Conservation (phyloP, 2,888 invertebrate species). For the Gastrophysa polygoni region DNA sequence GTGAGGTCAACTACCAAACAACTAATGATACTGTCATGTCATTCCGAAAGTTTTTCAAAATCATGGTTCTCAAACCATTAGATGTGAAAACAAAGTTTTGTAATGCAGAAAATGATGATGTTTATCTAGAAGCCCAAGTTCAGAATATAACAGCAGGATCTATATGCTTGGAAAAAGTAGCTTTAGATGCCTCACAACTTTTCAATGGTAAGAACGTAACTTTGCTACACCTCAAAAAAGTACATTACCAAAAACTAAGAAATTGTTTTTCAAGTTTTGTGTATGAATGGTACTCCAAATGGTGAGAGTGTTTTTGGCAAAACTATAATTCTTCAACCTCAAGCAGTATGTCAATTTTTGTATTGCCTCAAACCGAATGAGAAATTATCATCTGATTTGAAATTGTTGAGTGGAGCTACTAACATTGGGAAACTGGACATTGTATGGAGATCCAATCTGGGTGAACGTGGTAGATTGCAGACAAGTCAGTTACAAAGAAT, state of each 20-base stretch:
- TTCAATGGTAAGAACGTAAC: conserved; percentile 69
- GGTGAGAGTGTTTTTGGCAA: conserved; percentile 79
- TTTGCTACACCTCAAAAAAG: neutral
- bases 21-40: conserved; percentile 77
- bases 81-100: conserved; percentile 99
- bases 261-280: conserved; percentile 62
- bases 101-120: conserved; percentile 86
- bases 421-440: conserved; percentile 97
- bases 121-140: conserved; percentile 73
- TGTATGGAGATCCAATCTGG: conserved; percentile 96
- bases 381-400: conserved; percentile 76
- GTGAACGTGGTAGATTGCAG: conserved; percentile 95
- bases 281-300: conserved; percentile 71
- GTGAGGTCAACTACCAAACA: conserved; percentile 91
- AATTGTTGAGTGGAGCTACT: conserved; percentile 79
- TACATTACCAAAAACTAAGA: too few species aligned
- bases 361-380: conserved; percentile 88
- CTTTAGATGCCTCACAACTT: conserved; percentile 88
- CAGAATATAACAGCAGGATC: conserved; percentile 94
- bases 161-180: conserved; percentile 93
- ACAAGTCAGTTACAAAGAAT: conserved; percentile 93
- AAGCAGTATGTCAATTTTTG: conserved; percentile 92
- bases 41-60: conserved; percentile 97
- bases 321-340: conserved; percentile 82
- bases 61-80: conserved; percentile 95